Evolutionary conservation across 2,888 invertebrate genomes (phyloP).

Genomic region (Corbicula japonica): DNA sequence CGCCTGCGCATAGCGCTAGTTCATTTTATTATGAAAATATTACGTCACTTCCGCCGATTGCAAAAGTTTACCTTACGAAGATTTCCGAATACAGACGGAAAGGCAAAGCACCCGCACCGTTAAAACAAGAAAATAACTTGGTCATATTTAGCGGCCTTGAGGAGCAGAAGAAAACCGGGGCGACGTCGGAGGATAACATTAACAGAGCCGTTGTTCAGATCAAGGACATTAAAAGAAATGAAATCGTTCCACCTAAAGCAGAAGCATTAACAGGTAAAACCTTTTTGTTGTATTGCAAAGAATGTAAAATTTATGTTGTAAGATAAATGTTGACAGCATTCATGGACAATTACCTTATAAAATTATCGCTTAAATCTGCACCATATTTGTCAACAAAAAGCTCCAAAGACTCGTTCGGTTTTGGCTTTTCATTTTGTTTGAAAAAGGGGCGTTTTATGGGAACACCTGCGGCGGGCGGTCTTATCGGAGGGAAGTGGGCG

Average conservation of each 20-base stretch:
- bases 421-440: too few relatives aligned
- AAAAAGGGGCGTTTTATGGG: too few relatives aligned
- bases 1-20: constrained; percentile 96
- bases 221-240: constrained; percentile 43
- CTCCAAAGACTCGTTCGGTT: too few relatives aligned
- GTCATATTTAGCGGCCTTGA: constrained; percentile 49
- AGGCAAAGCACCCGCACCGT: constrained; percentile 49
- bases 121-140: constrained; percentile 54
- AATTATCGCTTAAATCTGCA: too few relatives aligned
- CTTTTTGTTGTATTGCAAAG: too few relatives aligned
- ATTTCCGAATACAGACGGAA: constrained; percentile 67
- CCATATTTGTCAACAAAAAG: too few relatives aligned
- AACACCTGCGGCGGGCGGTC: too few relatives aligned
- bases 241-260: constrained; percentile 36
- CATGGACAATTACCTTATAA: too few relatives aligned
- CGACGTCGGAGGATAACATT: constrained; percentile 41
- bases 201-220: constrained; percentile 39
- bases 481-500: too few relatives aligned
- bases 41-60: constrained; percentile 95
- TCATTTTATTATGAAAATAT: constrained; percentile 97
- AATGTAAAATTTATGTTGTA: too few relatives aligned
- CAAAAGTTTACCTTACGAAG: constrained; percentile 90
- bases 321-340: too few relatives aligned
- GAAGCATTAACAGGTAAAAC: constrained; percentile 26
- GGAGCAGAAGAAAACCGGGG: neutral